Base-by-base conservation (phyloP, 1,140 invertebrate species). In the Plectrocnemia conspersa region DNA sequence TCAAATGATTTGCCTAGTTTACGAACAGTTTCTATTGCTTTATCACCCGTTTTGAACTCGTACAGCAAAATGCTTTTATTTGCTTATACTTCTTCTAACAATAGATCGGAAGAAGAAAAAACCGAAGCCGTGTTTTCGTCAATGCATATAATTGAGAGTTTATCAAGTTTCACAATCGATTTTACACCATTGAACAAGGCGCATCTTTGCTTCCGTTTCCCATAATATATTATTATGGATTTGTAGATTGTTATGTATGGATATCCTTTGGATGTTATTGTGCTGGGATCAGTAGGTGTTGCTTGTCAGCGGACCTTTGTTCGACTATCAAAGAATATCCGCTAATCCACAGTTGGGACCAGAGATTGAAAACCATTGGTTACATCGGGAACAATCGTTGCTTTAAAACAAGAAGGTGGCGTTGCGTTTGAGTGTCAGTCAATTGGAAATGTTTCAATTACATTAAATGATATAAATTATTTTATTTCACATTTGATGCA, bases 151-250 rank as follows among this genome's bases (percentile, higher is more conserved):
- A 13, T 19, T 23, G 40, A 23, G 23, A 29, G 24, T 6, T 32
- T 46, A 46, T 46, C 44, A 27, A 18, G 27, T 46, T 46, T 24
- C 44, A 46, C 22, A 7, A 46, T 46, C 44, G 44, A 23, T 19
- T n/a, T n/a, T n/a, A n/a, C n/a, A n/a, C 21, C 11, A n/a, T 46
- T 46, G 2, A 11, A 42, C 40, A 42, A 42, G n/a, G 40, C 19
- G 24, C 36, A 9, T 13, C n/a, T 40, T 15, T 4, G 16, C 3
- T 18, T n/a, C n/a, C 40, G 24, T 21, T 42, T 42, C 40, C 40
- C 40, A 42, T 22, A 42, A 42, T 42, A 42, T 42, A 23, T 9
- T 19, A 23, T 22, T 22, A 23, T 10, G 40, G 40, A 42, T 42
- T 23, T 25, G 19, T 22, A 15, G 13, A 22, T 46, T 46, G 13